These are phyloP conservation scores for Probosciger aterrimus DNA, from an alignment of 2,113 vertebrate species.

Conservation along the genomic window DNA sequence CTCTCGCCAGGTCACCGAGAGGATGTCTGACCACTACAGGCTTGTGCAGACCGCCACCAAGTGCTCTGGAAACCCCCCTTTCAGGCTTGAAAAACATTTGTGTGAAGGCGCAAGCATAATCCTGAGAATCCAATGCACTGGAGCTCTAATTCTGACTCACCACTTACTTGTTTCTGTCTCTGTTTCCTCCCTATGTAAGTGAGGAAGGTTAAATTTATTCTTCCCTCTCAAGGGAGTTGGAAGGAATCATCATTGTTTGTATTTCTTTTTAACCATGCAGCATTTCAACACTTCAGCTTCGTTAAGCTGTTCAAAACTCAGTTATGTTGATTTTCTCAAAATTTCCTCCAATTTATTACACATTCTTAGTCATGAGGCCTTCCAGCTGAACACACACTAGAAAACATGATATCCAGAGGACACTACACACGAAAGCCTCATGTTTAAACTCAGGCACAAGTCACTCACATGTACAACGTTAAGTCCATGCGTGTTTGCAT, in stretches of 20 bases:
- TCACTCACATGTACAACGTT: background rate
- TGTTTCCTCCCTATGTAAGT: background rate
- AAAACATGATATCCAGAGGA: background rate
- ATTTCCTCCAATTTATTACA: background rate
- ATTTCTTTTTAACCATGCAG: background rate
- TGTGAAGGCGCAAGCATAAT: accelerated
- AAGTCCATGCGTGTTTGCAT: accelerated
- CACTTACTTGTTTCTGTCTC: background rate
- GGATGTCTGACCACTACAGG: background rate
- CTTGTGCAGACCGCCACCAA: background rate
- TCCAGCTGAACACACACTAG: background rate
- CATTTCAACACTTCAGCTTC: background rate
- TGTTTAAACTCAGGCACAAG: background rate
- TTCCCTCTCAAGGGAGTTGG: background rate
- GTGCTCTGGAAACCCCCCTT: background rate
- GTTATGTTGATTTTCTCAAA: background rate
- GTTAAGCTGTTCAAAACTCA: background rate
- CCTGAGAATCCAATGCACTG: background rate
- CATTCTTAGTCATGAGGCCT: background rate
- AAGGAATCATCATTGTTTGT: background rate
- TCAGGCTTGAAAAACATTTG: background rate
- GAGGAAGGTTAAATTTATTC: constrained; percentile 12
- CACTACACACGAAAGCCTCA: accelerated
- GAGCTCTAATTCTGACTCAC: background rate
- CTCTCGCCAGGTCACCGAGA: background rate